These are phyloP conservation scores for Sula dactylatra DNA, from an alignment of 2,113 vertebrate species.

Conservation along the genomic window DNA sequence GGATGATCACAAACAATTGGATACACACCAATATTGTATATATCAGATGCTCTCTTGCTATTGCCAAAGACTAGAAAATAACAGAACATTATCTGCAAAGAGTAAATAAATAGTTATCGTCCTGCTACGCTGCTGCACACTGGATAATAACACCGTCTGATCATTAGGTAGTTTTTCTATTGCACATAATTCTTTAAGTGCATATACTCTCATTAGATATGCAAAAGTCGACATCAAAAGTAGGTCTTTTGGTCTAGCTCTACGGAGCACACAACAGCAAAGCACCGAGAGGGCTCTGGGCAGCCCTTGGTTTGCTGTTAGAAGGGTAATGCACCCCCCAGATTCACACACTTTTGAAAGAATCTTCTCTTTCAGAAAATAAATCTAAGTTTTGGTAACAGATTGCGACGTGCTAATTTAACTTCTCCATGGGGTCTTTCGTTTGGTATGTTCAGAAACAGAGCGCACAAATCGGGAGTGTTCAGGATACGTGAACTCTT, in stretches of 20 bases:
- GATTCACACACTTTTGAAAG: background rate
- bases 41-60: constrained; percentile 47
- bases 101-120: constrained; percentile 6
- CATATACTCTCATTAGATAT: background rate
- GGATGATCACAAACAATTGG: constrained; percentile 69
- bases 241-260: background rate
- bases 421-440: background rate
- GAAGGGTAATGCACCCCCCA: background rate
- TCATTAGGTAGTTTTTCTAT: background rate
- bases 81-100: constrained; percentile 15
- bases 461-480: background rate
- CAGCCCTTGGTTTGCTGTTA: background rate
- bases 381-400: background rate
- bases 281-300: background rate
- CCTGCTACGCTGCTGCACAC: background rate
- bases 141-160: background rate
- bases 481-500: constrained; percentile 17
- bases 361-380: background rate
- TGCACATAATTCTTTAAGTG: background rate
- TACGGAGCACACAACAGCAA: background rate
- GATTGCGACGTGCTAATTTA: background rate
- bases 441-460: background rate
- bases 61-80: constrained; percentile 31
- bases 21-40: constrained; percentile 60
- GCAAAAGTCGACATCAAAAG: background rate